Percentiles rank a stretch among this genome's conserved stretches.
Evolutionary conservation across 2,888 invertebrate genomes (phyloP).

Genomic region (Protodeltote pygarga): DNA sequence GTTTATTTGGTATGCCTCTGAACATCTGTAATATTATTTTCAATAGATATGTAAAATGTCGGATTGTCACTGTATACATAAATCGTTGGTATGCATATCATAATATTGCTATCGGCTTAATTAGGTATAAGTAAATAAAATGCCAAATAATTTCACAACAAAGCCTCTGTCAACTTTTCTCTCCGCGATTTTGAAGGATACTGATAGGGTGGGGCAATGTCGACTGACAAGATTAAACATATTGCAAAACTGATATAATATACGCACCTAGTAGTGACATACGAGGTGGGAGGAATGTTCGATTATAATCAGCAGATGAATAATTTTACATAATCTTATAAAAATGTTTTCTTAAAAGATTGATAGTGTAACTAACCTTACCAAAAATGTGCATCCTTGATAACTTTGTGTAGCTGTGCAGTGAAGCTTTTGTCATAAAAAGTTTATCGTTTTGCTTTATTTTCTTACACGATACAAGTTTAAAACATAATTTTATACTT

Average conservation of each 20-base stretch:
- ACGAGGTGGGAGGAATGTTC: constrained; percentile 12
- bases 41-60: too few relatives aligned
- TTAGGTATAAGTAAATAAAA: constrained; percentile 46
- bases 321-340: constrained; percentile 1
- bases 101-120: constrained; percentile 20
- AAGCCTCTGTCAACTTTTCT: constrained; percentile 38
- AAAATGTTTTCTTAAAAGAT: constrained; percentile 6
- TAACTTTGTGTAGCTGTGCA: constrained; percentile 11
- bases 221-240: constrained; percentile 25
- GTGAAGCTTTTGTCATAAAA: too few relatives aligned
- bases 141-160: constrained; percentile 47
- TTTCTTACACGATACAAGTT: too few relatives aligned
- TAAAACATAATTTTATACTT: too few relatives aligned
- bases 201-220: constrained; percentile 26
- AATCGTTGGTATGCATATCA: too few relatives aligned
- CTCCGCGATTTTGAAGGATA: constrained; percentile 49
- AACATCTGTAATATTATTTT: too few relatives aligned
- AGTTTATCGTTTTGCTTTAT: too few relatives aligned
- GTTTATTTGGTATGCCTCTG: too few relatives aligned
- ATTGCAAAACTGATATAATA: constrained; percentile 37
- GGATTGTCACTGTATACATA: too few relatives aligned
- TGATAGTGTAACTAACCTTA: neutral
- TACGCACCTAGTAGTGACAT: constrained; percentile 17
- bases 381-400: constrained; percentile 22
- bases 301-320: constrained; percentile 18